Conservation (phyloP, 2,888 invertebrate genomes). For the Agrotis puta region DNA sequence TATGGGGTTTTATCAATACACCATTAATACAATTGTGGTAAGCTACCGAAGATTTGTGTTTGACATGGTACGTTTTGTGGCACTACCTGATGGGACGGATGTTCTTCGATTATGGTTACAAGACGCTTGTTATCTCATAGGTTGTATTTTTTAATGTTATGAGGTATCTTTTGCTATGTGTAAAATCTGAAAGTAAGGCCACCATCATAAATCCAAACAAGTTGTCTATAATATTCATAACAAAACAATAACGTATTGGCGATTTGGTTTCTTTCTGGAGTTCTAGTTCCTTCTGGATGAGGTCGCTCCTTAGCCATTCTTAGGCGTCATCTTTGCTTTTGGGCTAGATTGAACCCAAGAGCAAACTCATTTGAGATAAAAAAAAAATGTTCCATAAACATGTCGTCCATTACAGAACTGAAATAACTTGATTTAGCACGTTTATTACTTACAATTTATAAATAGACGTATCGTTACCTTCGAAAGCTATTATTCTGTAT, state of each 20-base stretch:
- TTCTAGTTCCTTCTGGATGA: too few species aligned
- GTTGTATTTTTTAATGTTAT: not conserved
- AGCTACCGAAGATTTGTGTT: slow-evolving; percentile 35
- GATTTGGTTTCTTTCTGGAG: too few species aligned
- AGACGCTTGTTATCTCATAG: not conserved
- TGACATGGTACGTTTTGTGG: slow-evolving; percentile 29
- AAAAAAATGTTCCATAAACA: too few species aligned
- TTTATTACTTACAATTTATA: too few species aligned
- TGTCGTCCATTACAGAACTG: not conserved
- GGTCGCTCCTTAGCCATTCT: too few species aligned
- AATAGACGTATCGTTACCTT: slow-evolving; percentile 22
- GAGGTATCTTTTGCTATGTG: not conserved
- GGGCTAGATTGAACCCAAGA: too few species aligned
- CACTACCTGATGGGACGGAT: not conserved
- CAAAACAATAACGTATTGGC: too few species aligned
- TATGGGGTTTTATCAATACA: slow-evolving; percentile 33
- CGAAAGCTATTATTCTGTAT: slow-evolving; percentile 7
- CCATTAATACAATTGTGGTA: slow-evolving; percentile 34
- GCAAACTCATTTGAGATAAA: too few species aligned
- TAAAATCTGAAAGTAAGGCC: not conserved
- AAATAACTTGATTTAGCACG: too few species aligned
- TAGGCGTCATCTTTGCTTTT: too few species aligned
- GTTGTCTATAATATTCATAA: too few species aligned
- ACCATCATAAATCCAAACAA: not conserved
- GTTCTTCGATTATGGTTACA: slow-evolving; percentile 1